Percentiles rank a stretch among this genome's conserved stretches.
Evolutionary conservation across 2,113 vertebrate genomes (phyloP).

Genomic region (Rhinoderma darwinii): DNA sequence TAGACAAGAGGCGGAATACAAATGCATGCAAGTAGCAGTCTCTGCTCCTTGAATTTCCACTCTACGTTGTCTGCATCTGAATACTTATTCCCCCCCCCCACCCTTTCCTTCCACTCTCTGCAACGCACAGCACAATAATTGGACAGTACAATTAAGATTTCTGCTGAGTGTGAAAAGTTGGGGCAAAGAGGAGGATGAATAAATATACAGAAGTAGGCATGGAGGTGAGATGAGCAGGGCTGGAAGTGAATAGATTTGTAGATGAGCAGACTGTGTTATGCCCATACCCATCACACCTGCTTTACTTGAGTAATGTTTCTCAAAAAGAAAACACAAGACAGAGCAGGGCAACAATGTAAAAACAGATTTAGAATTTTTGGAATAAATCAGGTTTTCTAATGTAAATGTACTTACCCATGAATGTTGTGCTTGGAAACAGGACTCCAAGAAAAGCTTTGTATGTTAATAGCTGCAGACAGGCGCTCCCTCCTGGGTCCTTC

Average conservation of each 20-base stretch:
- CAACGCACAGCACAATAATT: background rate
- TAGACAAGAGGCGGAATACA: background rate
- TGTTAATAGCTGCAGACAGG: too few species aligned
- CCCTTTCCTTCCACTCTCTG: background rate
- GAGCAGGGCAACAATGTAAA: too few species aligned
- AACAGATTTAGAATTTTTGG: too few species aligned
- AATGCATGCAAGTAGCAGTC: background rate
- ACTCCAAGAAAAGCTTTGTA: too few species aligned
- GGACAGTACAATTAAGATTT: background rate
- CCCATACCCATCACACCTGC: background rate
- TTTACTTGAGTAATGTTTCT: background rate
- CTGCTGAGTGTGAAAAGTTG: background rate
- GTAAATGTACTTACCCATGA: too few species aligned
- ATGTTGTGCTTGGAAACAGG: too few species aligned
- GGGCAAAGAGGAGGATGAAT: background rate
- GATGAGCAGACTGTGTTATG: background rate
- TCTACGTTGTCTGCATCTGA: constrained; percentile 5
- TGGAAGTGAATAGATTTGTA: background rate
- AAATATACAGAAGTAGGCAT: background rate
- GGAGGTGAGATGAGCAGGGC: background rate
- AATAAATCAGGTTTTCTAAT: too few species aligned
- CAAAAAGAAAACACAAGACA: background rate
- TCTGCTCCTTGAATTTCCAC: background rate
- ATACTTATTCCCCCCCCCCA: background rate
- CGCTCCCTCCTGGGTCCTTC: too few species aligned